phyloP scores from a whole-genome alignment of 2,113 vertebrate species.

The Prinia subflava region DNA sequence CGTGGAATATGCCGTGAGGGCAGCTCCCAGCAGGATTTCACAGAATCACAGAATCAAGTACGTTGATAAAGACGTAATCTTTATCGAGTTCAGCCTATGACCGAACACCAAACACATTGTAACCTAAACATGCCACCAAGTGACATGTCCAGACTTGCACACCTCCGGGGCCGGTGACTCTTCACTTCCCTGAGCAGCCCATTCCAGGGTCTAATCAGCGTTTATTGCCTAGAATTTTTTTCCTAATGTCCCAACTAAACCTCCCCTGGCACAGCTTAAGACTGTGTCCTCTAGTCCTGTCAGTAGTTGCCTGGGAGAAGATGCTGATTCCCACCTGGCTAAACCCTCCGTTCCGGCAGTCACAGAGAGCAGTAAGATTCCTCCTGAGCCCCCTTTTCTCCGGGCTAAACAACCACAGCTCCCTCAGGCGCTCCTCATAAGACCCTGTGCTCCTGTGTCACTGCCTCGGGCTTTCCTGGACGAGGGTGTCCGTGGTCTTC shows the following conservation, averaged over 20 bases:
- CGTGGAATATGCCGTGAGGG: fast-evolving
- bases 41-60: not conserved
- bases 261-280: not conserved
- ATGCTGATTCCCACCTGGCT: too few relatives aligned
- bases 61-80: not conserved
- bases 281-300: not conserved
- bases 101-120: not conserved
- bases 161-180: not conserved
- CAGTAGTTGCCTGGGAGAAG: not conserved
- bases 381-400: not conserved
- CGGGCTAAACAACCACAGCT: not conserved
- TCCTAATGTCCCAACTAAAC: not conserved
- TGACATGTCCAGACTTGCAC: not conserved
- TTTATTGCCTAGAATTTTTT: too few relatives aligned
- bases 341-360: not conserved
- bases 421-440: not conserved
- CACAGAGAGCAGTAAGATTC: too few relatives aligned
- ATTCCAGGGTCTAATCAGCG: not conserved
- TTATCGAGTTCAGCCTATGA: not conserved
- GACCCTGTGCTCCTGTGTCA: too few relatives aligned
- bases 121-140: not conserved
- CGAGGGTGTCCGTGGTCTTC: fast-evolving
- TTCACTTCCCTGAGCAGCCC: not conserved
- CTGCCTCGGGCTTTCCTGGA: not conserved
- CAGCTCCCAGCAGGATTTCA: too few relatives aligned